Conservation (phyloP, 2,797 vertebrate genomes). For the Anguilla megastoma region DNA sequence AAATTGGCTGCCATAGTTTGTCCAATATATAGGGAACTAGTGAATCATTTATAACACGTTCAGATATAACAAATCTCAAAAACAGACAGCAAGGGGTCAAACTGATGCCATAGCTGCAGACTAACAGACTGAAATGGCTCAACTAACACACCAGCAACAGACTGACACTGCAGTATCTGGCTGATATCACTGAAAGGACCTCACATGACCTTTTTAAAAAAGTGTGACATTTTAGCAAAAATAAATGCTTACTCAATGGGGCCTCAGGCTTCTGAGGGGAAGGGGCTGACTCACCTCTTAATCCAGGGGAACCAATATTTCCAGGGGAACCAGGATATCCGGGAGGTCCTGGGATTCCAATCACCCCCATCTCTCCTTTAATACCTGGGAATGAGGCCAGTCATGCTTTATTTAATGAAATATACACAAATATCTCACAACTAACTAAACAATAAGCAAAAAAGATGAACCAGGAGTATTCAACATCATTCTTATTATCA, state of each 20-base stretch:
- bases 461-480: background rate
- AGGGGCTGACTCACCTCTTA: slow-evolving; percentile 74
- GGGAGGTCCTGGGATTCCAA: slow-evolving; percentile 84
- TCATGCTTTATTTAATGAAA: background rate
- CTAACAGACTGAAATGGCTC: background rate
- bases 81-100: background rate
- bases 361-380: slow-evolving; percentile 96
- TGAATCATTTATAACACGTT: no score
- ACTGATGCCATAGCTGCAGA: background rate
- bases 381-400: slow-evolving; percentile 68
- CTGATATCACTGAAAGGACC: background rate
- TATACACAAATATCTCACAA: background rate
- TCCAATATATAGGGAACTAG: background rate
- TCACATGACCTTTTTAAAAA: no score
- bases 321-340: slow-evolving; percentile 76
- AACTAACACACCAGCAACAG: background rate
- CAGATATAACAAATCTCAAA: background rate
- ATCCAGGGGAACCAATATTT: slow-evolving; percentile 75
- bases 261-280: no score
- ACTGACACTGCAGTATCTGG: background rate
- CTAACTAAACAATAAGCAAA: background rate
- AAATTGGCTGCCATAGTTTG: background rate
- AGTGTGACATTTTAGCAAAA: no score
- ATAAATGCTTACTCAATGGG: background rate
- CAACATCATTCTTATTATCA: background rate